Base-by-base conservation (phyloP, 2,797 vertebrate genomes). In the Melanotaenia maccullochi region DNA sequence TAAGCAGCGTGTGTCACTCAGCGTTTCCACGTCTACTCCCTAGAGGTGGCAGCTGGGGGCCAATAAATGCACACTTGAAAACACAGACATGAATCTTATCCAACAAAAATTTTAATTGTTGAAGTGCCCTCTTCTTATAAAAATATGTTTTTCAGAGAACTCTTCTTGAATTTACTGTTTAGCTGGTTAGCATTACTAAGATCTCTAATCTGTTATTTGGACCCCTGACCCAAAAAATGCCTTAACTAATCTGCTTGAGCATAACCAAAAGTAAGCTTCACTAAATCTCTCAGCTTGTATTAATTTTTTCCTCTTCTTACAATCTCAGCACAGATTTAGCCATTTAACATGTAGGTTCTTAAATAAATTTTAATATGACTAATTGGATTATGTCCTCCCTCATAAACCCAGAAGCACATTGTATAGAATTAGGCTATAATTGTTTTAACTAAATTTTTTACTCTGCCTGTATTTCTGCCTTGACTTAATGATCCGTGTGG, bases 1-100 rank as follows among this genome's bases (percentile, higher is more conserved):
- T 90, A 90, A 92, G 84, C 88, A 90, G 89, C 71, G 49, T 89
- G 81, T 93, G 92, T 92, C 91, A 91, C 84, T 93, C 89, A 87
- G 84, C 89, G 81, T 83, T 89, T 80, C 75, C 74, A 84, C 30
- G 67, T 78, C 87, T 87, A 76, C 82, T 87, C 85, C 87, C 84
- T 84, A 81, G 82, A 80, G 84, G 82, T 86, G 88, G 87, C 88
- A 90, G 87, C 88, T 83, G 85, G 87, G 86, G 89, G 76, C 78
- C 83, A 88, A 89, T 87, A 87, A 87, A 89, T 78, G 75, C 69
- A 65, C 74, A 68, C 81, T 71, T 74, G 74, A 52, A 60, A 69
- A 74, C 60, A 20, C 64, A 44, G 51, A 51, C 36, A 20, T 36
- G 3, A 18, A 47, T 18, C 36, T 30, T 24, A 49, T 59, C 36